Percentiles rank a stretch among this genome's conserved stretches.
phyloP scores from a whole-genome alignment of 2,888 invertebrate genomes.

The Melipona bicolor region DNA sequence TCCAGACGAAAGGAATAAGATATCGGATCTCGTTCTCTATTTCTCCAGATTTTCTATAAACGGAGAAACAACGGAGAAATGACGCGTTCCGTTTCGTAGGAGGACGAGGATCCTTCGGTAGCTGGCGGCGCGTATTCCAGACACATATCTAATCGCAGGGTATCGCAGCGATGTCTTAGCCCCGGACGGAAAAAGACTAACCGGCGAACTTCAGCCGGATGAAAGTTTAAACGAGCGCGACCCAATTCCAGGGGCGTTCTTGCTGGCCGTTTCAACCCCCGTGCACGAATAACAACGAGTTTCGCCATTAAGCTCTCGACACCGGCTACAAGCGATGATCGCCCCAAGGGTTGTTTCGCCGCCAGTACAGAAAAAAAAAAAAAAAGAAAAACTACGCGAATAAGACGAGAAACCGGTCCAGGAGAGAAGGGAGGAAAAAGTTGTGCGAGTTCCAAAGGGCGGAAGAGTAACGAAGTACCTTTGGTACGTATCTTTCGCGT shows the following conservation, averaged over 20 bases:
- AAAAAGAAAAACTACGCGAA: constrained; percentile 1
- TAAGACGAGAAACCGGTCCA: constrained; percentile 12
- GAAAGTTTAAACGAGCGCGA: constrained; percentile 60
- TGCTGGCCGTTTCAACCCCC: constrained; percentile 41
- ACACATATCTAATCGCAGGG: constrained; percentile 29
- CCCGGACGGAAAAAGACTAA: constrained; percentile 59
- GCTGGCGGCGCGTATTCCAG: constrained; percentile 14
- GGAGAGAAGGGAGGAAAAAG: neutral
- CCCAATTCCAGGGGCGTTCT: constrained; percentile 61
- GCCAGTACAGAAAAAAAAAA: neutral
- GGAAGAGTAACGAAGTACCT: neutral
- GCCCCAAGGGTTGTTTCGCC: constrained; percentile 47
- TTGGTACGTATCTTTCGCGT: neutral
- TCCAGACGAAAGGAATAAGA: neutral
- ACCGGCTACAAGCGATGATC: constrained; percentile 56
- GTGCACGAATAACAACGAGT: constrained; percentile 66
- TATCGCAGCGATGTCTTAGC: constrained; percentile 48
- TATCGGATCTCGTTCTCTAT: neutral
- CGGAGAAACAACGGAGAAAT: neutral
- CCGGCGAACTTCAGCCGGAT: constrained; percentile 56
- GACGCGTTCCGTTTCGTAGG: neutral
- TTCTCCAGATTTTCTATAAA: neutral
- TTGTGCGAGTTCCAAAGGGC: constrained; percentile 10
- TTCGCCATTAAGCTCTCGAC: constrained; percentile 62
- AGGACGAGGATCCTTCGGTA: neutral